Evolutionary conservation across 2,888 invertebrate genomes (phyloP).

Genomic region (Drosophila macrospina): DNA sequence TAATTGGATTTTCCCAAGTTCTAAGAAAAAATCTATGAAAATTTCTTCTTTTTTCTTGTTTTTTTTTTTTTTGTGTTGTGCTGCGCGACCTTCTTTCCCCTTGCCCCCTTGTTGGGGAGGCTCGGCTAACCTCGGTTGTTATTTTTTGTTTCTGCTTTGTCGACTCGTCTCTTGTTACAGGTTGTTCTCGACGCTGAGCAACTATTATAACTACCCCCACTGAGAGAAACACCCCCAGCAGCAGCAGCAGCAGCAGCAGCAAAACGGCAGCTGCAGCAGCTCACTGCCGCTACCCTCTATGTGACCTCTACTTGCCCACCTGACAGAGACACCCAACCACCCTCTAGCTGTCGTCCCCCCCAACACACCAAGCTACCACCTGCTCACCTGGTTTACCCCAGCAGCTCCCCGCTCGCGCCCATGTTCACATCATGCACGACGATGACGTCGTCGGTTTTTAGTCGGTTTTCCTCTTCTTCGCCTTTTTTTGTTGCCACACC

Average conservation of each 20-base stretch:
- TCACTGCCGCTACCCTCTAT: conserved; percentile 67
- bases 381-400: conserved; percentile 26
- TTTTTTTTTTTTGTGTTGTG: conserved; percentile 35
- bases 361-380: too few relatives aligned
- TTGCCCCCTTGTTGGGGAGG: conserved; percentile 1
- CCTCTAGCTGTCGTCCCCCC: too few relatives aligned
- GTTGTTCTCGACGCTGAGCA: conserved; percentile 26
- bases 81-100: conserved; percentile 58
- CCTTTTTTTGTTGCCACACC: conserved; percentile 41
- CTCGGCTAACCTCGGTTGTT: conserved; percentile 25
- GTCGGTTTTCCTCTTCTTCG: conserved; percentile 63
- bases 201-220: conserved; percentile 45
- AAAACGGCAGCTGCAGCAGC: conserved; percentile 12
- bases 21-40: conserved; percentile 84
- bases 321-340: conserved; percentile 29
- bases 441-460: conserved; percentile 47
- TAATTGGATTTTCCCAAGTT: conserved; percentile 84
- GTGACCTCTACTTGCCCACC: conserved; percentile 66
- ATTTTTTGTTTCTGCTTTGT: conserved; percentile 13
- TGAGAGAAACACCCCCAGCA: conserved; percentile 54
- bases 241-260: conserved; percentile 15
- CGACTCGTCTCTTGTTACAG: conserved; percentile 17
- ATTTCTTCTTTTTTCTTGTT: conserved; percentile 53
- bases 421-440: conserved; percentile 64
- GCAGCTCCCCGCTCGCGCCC: conserved; percentile 23